Conservation (phyloP, 53 echinoderm and acorn worm genomes). For the Zoroaster sp. region DNA sequence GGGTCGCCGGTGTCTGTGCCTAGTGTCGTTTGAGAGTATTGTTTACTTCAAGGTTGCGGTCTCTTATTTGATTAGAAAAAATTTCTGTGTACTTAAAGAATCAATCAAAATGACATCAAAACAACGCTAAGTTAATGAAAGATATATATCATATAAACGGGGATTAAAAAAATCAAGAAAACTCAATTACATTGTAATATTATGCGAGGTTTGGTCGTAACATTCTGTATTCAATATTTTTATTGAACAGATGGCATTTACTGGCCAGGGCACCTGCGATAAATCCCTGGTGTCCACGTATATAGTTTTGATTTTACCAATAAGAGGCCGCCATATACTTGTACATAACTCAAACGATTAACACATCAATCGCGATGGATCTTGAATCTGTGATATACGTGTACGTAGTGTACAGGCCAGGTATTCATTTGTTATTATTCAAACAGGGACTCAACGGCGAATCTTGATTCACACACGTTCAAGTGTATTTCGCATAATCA, state of each 20-base stretch:
- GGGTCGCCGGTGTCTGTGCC: background rate
- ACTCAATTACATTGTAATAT: no score
- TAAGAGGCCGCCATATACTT: no score
- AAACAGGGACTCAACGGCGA: background rate
- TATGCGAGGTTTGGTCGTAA: no score
- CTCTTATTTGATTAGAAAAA: background rate
- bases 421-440: slow-evolving; percentile 7
- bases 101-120: background rate
- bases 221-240: background rate
- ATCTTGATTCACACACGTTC: background rate
- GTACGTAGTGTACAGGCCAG: background rate
- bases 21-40: background rate
- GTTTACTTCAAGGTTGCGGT: slow-evolving; percentile 17
- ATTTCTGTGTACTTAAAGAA: slow-evolving; percentile 9
- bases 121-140: no score
- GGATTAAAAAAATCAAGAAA: no score
- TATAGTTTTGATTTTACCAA: no score
- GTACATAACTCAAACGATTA: no score
- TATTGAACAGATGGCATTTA: background rate
- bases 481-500: slow-evolving; percentile 23
- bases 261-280: background rate
- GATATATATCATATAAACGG: no score
- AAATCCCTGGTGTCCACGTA: no score
- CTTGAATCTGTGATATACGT: background rate
- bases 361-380: background rate